A percentile compares a stretch with the other conserved stretches of the same genome.
phyloP scores from a whole-genome alignment of 2,888 invertebrate genomes.

The Sepioteuthis lessoniana region DNA sequence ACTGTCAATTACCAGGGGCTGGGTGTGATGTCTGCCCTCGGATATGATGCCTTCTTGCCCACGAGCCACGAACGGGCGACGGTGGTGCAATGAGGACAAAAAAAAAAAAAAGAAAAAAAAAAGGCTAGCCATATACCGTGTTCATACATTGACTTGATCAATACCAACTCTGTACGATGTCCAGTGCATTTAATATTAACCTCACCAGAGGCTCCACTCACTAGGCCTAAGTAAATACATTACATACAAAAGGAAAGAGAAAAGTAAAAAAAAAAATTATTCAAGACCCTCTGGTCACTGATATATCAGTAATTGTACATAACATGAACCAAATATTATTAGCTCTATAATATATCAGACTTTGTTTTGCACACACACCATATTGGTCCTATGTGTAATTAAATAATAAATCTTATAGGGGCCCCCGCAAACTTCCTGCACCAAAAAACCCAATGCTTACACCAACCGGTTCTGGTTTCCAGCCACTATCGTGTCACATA shows the following conservation, averaged over 20 bases:
- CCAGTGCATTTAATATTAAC: constrained; percentile 8
- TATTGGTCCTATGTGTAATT: constrained; percentile 15
- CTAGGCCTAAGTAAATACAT: constrained; percentile 33
- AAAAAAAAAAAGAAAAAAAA: not conserved
- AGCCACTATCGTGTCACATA: not conserved
- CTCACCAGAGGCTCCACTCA: constrained; percentile 12
- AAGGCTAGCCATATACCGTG: not conserved
- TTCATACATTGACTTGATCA: constrained; percentile 33
- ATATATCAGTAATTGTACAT: constrained; percentile 33
- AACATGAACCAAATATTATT: constrained; percentile 33
- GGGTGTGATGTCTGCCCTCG: constrained; percentile 23
- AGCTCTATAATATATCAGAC: constrained; percentile 14
- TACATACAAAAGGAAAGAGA: not conserved
- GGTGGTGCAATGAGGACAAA: not conserved
- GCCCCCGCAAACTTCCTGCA: not conserved
- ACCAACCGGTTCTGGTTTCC: not conserved
- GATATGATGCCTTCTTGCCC: constrained; percentile 10
- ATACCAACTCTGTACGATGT: not conserved
- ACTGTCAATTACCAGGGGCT: constrained; percentile 23
- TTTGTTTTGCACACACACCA: constrained; percentile 21
- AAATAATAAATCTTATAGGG: constrained; percentile 33
- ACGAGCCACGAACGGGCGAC: not conserved
- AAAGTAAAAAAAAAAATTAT: not conserved
- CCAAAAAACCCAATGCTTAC: not conserved
- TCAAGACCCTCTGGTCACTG: not conserved